phyloP scores from a whole-genome alignment of 2,888 invertebrate species.

The Apocheima hispidaria region DNA sequence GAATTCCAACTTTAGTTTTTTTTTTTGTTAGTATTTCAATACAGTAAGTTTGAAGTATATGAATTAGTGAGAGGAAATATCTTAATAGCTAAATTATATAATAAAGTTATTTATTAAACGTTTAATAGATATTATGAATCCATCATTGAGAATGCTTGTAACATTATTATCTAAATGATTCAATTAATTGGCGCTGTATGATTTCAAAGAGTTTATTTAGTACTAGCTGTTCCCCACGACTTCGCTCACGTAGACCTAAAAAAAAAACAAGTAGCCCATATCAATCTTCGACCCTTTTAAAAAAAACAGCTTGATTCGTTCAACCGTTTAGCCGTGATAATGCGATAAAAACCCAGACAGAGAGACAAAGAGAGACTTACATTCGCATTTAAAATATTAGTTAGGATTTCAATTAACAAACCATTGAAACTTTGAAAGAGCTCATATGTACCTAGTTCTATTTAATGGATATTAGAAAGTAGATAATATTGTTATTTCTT shows the following conservation, averaged over 20 bases:
- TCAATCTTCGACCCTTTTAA: too few relatives aligned
- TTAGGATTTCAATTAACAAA: conserved; percentile 7
- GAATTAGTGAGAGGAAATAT: conserved; percentile 29
- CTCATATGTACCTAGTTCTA: conserved; percentile 9
- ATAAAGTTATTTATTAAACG: conserved; percentile 10
- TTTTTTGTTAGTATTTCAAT: conserved; percentile 33
- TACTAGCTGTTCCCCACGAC: too few relatives aligned
- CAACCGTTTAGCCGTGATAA: too few relatives aligned
- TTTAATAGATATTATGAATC: conserved; percentile 4
- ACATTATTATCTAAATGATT: conserved; percentile 1
- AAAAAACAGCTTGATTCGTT: too few relatives aligned
- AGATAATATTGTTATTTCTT: conserved; percentile 6
- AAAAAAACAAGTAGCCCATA: too few relatives aligned
- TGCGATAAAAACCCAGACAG: too few relatives aligned
- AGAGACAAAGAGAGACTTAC: too few relatives aligned
- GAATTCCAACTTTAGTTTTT: conserved; percentile 17
- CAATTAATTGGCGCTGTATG: conserved; percentile 8
- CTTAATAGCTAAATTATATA: conserved; percentile 23
- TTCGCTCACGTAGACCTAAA: too few relatives aligned
- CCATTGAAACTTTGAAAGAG: conserved; percentile 9
- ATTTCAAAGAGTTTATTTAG: conserved; percentile 8
- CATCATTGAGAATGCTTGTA: conserved; percentile 3
- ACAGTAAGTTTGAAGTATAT: not conserved
- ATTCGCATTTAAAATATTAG: too few relatives aligned
- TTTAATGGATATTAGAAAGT: conserved; percentile 32